Evolutionary conservation across 1,140 invertebrate species (phyloP), one percentile per base, ranked within the genome.

Genomic region (Aradophagus sp.): DNA sequence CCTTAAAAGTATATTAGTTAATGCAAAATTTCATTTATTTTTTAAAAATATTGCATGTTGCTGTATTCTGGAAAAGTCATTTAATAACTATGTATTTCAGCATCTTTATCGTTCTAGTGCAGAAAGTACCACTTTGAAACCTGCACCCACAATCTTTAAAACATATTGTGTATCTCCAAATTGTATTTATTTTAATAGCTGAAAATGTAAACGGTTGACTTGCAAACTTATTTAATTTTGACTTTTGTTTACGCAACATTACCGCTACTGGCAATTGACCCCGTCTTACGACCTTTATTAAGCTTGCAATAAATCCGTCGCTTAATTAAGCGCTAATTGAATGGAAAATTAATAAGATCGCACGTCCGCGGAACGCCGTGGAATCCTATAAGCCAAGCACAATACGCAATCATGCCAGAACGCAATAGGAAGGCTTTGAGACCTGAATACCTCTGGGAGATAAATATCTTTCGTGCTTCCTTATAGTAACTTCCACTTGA

Each of bases 311-410:
- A 74, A 78, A 77, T 79, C 56, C 62, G 73, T 52, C 39, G 67
- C 56, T 71, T 79, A 78, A 77, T 82, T 80, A 77, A 75, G 73
- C 72, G 48, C 72, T 82, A 80, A 82, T 80, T 80, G 77, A 80
- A 80, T 74, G 72, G 79, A 80, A 80, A 80, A 79, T 80, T 82
- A 82, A 80, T 80, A 80, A 82, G 77, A 79, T 79, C 76, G 70
- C 61, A 63, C 59, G 66, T 75, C 61, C 63, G 68, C 50, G 67
- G 53, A 55, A 63, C 68, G 50, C 66, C 47, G 66, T 68, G 65
- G 77, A 81, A 79, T 81, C 75, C 74, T 71, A 74, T 79, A 78
- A 81, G 72, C 77, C 74, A 77, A 62, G 56, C 56, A 66, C 69
- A 72, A 67, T 73, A 45, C 70, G 59, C 38, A 73, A 53, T 39